These are phyloP conservation scores for Coregonus sp. DNA, from an alignment of 2,797 vertebrate genomes.

Conservation along the genomic window DNA sequence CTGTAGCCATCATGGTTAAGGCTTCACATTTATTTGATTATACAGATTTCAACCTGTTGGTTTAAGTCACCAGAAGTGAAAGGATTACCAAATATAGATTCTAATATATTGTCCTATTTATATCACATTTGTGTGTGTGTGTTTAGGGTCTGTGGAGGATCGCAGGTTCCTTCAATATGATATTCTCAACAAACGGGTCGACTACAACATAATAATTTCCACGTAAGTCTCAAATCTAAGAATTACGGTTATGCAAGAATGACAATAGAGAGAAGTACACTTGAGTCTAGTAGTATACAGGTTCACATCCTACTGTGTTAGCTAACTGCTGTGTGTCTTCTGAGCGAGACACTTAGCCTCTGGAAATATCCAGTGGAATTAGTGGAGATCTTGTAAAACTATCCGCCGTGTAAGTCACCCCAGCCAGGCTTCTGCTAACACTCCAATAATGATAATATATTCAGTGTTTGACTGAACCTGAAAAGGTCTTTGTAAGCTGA, in stretches of 20 bases:
- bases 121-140: neutral
- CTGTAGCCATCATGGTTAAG: neutral
- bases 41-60: neutral
- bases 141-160: constrained; percentile 81
- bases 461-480: constrained; percentile 59
- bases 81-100: neutral
- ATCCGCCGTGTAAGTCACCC: constrained; percentile 39
- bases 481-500: constrained; percentile 76
- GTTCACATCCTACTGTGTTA: neutral
- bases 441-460: constrained; percentile 60
- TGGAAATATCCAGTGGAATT: constrained; percentile 24
- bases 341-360: constrained; percentile 20
- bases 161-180: constrained; percentile 78
- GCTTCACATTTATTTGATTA: constrained; percentile 2
- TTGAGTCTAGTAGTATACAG: neutral
- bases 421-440: constrained; percentile 39
- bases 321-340: neutral
- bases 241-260: neutral
- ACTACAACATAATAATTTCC: constrained; percentile 85
- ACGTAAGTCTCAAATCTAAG: constrained; percentile 72
- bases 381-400: constrained; percentile 22
- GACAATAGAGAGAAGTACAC: neutral
- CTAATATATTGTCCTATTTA: too few species aligned
- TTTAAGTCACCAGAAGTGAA: neutral
- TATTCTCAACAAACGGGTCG: constrained; percentile 76